Evolutionary conservation across 2,888 invertebrate species (phyloP).

Genomic region (Druceiella hillmani): DNA sequence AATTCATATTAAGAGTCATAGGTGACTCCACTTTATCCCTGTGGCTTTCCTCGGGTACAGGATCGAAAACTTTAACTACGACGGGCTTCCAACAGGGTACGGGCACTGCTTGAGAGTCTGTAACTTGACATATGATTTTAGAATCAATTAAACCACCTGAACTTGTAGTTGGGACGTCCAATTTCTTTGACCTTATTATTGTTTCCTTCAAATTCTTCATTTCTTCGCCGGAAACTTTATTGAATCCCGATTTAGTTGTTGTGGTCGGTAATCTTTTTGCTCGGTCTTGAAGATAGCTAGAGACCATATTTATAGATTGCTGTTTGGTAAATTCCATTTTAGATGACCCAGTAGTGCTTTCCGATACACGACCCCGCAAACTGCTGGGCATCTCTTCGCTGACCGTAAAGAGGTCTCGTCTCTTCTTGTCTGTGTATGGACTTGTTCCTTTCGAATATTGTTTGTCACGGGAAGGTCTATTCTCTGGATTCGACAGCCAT

Average conservation of each 20-base stretch:
- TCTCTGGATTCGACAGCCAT: too few relatives aligned
- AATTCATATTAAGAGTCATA: too few relatives aligned
- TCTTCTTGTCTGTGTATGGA: too few relatives aligned
- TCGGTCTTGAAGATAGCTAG: slow-evolving; percentile 41
- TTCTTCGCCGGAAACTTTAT: slow-evolving; percentile 27
- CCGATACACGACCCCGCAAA: slow-evolving; percentile 32
- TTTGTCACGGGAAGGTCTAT: too few relatives aligned
- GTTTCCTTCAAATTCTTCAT: slow-evolving; percentile 36
- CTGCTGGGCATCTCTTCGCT: slow-evolving; percentile 46
- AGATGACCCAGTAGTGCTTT: slow-evolving; percentile 22
- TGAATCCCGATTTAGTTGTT: slow-evolving; percentile 23
- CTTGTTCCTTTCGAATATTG: too few relatives aligned
- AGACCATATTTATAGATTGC: slow-evolving; percentile 37
- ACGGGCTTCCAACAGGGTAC: slow-evolving; percentile 39
- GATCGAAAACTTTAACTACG: too few relatives aligned
- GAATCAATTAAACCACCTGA: too few relatives aligned
- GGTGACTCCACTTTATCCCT: too few relatives aligned
- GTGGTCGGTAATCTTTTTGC: slow-evolving; percentile 38
- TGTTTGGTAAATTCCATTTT: slow-evolving; percentile 27
- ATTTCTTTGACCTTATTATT: slow-evolving; percentile 23
- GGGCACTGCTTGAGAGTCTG: slow-evolving; percentile 38
- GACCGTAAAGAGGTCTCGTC: slow-evolving; percentile 39
- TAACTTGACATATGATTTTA: slow-evolving; percentile 40
- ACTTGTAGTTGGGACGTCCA: slow-evolving; percentile 28
- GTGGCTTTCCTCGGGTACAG: too few relatives aligned